These are phyloP conservation scores for Drosophila helvetica DNA, from an alignment of 2,888 invertebrate genomes.

Conservation along the genomic window DNA sequence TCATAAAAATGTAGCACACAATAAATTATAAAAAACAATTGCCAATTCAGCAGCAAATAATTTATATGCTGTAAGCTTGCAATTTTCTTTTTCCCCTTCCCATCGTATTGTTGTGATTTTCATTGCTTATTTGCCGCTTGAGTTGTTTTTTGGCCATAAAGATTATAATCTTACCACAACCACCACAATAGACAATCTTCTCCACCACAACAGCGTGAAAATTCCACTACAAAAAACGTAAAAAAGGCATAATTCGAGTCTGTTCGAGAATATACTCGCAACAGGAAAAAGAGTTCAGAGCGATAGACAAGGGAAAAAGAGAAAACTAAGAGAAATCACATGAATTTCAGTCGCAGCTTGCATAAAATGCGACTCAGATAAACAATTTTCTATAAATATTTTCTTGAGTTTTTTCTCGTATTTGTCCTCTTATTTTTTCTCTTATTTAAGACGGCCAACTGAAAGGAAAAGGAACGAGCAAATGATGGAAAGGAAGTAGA, in stretches of 20 bases:
- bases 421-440: too few relatives aligned
- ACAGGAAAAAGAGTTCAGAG: not conserved
- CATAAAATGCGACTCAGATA: too few relatives aligned
- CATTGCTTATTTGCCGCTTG: conserved; percentile 66
- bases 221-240: too few relatives aligned
- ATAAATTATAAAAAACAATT: conserved; percentile 71
- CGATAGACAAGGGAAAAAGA: too few relatives aligned
- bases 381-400: conserved; percentile 52
- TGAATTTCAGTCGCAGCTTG: conserved; percentile 56
- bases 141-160: conserved; percentile 63
- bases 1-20: conserved; percentile 52
- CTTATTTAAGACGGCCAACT: conserved; percentile 13
- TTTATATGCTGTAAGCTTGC: conserved; percentile 55
- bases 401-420: conserved; percentile 31
- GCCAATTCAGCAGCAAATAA: conserved; percentile 70
- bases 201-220: not conserved
- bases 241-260: too few relatives aligned
- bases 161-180: conserved; percentile 60
- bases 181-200: not conserved
- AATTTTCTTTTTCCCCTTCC: conserved; percentile 21
- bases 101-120: conserved; percentile 47
- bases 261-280: too few relatives aligned
- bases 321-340: conserved; percentile 38
- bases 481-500: not conserved
- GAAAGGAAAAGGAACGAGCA: too few relatives aligned